Evolutionary conservation across 2,113 vertebrate species (phyloP).

Genomic region (Peromyscus polionotus): DNA sequence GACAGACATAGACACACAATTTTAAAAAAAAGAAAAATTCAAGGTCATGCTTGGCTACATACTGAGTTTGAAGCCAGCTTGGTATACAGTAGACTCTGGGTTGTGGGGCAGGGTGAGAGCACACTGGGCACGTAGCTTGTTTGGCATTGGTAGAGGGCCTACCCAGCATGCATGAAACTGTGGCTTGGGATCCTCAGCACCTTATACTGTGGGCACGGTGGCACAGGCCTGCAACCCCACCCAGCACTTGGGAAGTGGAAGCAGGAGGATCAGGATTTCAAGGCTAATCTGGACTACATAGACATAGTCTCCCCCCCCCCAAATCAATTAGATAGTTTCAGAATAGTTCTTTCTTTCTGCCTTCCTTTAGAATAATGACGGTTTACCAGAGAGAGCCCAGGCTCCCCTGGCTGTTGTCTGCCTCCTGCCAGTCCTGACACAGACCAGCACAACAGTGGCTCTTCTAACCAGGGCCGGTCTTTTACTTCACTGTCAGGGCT

Average conservation of each 20-base stretch:
- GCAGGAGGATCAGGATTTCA: background rate
- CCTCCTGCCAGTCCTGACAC: background rate
- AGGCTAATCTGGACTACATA: background rate
- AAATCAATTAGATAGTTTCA: background rate
- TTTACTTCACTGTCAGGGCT: background rate
- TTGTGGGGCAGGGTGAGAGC: background rate
- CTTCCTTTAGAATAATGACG: background rate
- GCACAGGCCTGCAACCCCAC: background rate
- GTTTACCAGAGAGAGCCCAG: background rate
- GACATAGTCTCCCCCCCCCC: too few relatives aligned
- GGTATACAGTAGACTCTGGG: background rate
- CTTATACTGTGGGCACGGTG: background rate
- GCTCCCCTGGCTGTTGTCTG: background rate
- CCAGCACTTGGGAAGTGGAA: background rate
- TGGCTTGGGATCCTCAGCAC: background rate
- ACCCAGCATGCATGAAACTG: background rate
- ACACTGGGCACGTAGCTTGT: background rate
- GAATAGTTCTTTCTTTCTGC: background rate
- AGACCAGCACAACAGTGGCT: background rate
- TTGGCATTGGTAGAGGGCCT: background rate
- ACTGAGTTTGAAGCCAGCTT: background rate
- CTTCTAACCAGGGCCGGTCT: background rate
- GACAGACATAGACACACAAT: background rate
- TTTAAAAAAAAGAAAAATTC: background rate
- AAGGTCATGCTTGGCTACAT: background rate